Evolutionary conservation across 2,113 vertebrate species (phyloP).

Genomic region (Hippocampus guttulatus): DNA sequence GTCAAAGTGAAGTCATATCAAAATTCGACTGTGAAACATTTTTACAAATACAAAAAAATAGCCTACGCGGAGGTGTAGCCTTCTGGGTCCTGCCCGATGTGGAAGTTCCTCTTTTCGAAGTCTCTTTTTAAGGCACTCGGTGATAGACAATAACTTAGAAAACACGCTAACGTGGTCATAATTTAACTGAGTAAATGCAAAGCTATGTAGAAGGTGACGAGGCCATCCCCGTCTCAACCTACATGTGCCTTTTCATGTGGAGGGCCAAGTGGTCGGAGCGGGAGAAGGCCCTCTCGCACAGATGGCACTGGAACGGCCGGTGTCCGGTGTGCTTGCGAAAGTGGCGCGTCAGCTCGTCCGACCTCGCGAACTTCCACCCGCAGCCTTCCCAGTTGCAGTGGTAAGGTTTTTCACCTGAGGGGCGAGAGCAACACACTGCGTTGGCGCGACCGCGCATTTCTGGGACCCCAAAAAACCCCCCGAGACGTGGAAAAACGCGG

Average conservation of each 20-base stretch:
- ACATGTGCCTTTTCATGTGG: conserved; percentile 94
- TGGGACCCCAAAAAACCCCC: too few relatives aligned
- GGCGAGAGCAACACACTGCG: not conserved
- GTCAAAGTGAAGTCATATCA: conserved; percentile 38
- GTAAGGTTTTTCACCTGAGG: conserved; percentile 84
- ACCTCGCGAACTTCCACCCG: conserved; percentile 88
- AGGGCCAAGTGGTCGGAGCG: conserved; percentile 88
- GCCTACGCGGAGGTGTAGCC: conserved; percentile 45
- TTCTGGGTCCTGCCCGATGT: conserved; percentile 70
- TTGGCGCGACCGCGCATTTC: too few relatives aligned
- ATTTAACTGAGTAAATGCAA: conserved; percentile 61
- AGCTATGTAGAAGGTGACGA: conserved; percentile 34
- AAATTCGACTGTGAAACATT: conserved; percentile 51
- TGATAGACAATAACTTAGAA: conserved; percentile 62
- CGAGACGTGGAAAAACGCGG: not conserved
- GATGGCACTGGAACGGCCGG: conserved; percentile 86
- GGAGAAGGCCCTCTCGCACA: conserved; percentile 88
- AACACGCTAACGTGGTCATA: conserved; percentile 62
- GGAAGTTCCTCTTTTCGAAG: conserved; percentile 24
- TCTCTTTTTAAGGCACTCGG: conserved; percentile 38
- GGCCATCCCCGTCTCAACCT: not conserved
- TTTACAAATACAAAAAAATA: not conserved
- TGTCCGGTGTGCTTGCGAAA: conserved; percentile 90
- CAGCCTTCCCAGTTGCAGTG: conserved; percentile 90
- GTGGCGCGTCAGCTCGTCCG: conserved; percentile 85